A percentile compares a stretch with the other conserved stretches of the same genome.
phyloP scores from a whole-genome alignment of 2,888 invertebrate species.

The Phalera bucephala region DNA sequence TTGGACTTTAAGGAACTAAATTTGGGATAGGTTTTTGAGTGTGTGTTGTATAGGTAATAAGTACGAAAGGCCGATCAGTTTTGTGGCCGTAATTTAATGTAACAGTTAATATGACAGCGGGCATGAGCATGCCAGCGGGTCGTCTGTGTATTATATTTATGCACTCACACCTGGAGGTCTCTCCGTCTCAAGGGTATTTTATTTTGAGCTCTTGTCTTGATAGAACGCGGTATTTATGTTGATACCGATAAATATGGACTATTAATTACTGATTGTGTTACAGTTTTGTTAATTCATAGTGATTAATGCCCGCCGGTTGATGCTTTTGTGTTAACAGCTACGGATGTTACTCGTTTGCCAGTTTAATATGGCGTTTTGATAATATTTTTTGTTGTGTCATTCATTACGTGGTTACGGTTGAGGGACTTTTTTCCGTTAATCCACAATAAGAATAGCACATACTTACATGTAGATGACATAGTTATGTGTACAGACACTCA shows the following conservation, averaged over 20 bases:
- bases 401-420: conserved; percentile 10
- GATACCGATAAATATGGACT: conserved; percentile 70
- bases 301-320: conserved; percentile 55
- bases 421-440: too few species aligned
- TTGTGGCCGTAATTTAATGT: conserved; percentile 80
- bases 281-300: conserved; percentile 74
- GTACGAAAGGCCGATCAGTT: conserved; percentile 67
- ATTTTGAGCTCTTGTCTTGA: conserved; percentile 69
- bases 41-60: conserved; percentile 51
- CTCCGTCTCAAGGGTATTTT: conserved; percentile 59
- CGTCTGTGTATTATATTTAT: conserved; percentile 78
- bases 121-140: conserved; percentile 81
- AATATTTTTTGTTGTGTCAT: conserved; percentile 1
- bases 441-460: too few species aligned
- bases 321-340: conserved; percentile 34
- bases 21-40: conserved; percentile 35
- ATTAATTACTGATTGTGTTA: conserved; percentile 79
- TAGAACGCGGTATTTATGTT: conserved; percentile 73
- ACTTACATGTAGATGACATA: too few species aligned
- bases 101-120: conserved; percentile 83
- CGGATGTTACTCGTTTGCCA: conserved; percentile 16
- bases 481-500: too few species aligned
- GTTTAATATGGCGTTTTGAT: conserved; percentile 5
- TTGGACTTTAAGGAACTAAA: conserved; percentile 6
- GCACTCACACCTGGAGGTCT: conserved; percentile 82